Evolutionary conservation across 2,888 invertebrate species (phyloP).

Genomic region (Electrophaes corylata): DNA sequence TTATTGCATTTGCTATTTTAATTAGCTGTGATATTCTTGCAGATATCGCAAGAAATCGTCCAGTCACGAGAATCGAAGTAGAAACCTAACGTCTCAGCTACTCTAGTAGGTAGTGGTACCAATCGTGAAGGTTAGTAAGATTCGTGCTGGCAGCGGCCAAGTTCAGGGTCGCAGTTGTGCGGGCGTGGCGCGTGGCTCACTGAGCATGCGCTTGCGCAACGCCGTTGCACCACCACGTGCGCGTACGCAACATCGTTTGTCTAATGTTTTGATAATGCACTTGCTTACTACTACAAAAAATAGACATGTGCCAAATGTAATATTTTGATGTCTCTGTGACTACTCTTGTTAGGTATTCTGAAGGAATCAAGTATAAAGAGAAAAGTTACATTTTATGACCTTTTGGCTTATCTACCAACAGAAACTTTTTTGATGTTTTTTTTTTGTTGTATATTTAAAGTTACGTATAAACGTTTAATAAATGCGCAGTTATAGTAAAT

Average conservation of each 20-base stretch:
- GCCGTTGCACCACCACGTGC: constrained; percentile 28
- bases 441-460: too few species aligned
- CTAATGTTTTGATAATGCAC: neutral
- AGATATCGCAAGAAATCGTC: neutral
- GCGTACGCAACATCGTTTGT: neutral
- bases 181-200: constrained; percentile 23
- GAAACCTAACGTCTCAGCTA: neutral
- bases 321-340: too few species aligned
- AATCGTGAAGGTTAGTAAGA: neutral
- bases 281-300: neutral
- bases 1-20: too few species aligned
- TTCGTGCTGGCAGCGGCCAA: constrained; percentile 23
- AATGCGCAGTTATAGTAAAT: neutral
- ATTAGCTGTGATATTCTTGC: too few species aligned
- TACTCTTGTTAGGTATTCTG: too few species aligned
- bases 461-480: too few species aligned
- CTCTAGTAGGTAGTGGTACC: neutral
- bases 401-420: too few species aligned
- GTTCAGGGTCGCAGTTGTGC: constrained; percentile 26
- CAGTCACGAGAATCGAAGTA: neutral
- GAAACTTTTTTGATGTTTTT: too few species aligned
- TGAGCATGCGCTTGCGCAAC: constrained; percentile 18
- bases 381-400: too few species aligned
- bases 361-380: too few species aligned
- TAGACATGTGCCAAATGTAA: neutral